A percentile compares a stretch with the other conserved stretches of the same genome.
These are phyloP conservation scores for Dolomedes plantarius DNA, from an alignment of 2,888 invertebrate genomes.

Conservation along the genomic window DNA sequence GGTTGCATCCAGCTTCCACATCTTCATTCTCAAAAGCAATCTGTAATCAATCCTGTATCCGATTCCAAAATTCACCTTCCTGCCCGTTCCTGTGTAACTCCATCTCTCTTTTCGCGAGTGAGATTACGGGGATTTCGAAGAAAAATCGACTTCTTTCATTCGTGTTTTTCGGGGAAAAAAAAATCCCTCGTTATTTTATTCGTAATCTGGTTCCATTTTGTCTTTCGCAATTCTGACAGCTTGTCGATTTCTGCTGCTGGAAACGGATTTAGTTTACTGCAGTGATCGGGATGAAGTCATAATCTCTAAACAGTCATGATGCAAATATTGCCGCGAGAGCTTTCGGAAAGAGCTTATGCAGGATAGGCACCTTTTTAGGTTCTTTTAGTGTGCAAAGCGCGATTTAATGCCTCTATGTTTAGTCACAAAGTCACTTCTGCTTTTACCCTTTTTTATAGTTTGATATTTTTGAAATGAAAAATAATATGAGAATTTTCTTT, in stretches of 20 bases:
- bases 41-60: too few species aligned
- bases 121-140: background rate
- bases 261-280: background rate
- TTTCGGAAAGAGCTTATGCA: too few species aligned
- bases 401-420: too few species aligned
- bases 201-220: background rate
- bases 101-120: background rate
- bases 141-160: background rate
- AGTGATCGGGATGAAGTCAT: background rate
- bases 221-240: background rate
- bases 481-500: too few species aligned
- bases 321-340: background rate
- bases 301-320: background rate
- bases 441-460: too few species aligned
- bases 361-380: too few species aligned
- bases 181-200: background rate
- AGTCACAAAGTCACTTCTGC: too few species aligned
- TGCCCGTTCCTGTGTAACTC: background rate
- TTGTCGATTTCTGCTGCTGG: background rate
- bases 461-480: too few species aligned
- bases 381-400: too few species aligned
- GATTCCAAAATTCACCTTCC: too few species aligned
- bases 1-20: too few species aligned
- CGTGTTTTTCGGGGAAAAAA: background rate
- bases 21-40: too few species aligned